Evolutionary conservation across 2,888 invertebrate species (phyloP).

Genomic region (Neuroscelio doddi): DNA sequence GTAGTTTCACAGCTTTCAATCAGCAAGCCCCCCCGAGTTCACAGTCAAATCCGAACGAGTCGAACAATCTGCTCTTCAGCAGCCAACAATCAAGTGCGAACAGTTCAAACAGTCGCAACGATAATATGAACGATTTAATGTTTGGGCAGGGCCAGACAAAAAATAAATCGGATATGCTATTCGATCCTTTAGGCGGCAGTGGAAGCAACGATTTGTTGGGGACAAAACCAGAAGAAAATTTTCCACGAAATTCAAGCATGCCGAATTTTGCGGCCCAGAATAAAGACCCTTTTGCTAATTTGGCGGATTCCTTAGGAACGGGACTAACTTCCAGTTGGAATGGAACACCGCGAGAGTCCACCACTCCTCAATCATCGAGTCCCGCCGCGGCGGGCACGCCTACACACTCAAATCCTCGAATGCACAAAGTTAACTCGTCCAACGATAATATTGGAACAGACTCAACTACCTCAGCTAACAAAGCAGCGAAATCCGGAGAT

Average conservation of each 20-base stretch:
- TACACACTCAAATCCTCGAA: conserved; percentile 71
- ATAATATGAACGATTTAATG: conserved; percentile 55
- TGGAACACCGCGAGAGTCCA: conserved; percentile 69
- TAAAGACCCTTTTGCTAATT: conserved; percentile 83
- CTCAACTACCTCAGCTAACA: conserved; percentile 70
- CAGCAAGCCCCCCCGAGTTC: conserved; percentile 46
- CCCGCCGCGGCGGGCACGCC: conserved; percentile 71
- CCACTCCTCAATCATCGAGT: conserved; percentile 68
- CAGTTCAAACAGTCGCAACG: conserved; percentile 44
- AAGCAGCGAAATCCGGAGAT: conserved; percentile 73
- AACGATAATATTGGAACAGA: conserved; percentile 43
- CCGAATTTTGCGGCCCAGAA: conserved; percentile 74
- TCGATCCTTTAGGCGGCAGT: conserved; percentile 62
- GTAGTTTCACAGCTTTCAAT: conserved; percentile 61
- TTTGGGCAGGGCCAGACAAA: conserved; percentile 51
- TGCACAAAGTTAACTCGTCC: conserved; percentile 57
- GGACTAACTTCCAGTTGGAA: conserved; percentile 69
- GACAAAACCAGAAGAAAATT: conserved; percentile 57
- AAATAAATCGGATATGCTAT: conserved; percentile 55
- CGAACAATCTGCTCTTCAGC: conserved; percentile 60
- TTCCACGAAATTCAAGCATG: conserved; percentile 73
- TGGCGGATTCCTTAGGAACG: conserved; percentile 72
- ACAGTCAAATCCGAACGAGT: conserved; percentile 41
- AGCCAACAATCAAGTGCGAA: conserved; percentile 41
- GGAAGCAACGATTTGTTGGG: conserved; percentile 47